Base-by-base conservation (phyloP, 2,113 vertebrate genomes). In the Vombatus ursinus region DNA sequence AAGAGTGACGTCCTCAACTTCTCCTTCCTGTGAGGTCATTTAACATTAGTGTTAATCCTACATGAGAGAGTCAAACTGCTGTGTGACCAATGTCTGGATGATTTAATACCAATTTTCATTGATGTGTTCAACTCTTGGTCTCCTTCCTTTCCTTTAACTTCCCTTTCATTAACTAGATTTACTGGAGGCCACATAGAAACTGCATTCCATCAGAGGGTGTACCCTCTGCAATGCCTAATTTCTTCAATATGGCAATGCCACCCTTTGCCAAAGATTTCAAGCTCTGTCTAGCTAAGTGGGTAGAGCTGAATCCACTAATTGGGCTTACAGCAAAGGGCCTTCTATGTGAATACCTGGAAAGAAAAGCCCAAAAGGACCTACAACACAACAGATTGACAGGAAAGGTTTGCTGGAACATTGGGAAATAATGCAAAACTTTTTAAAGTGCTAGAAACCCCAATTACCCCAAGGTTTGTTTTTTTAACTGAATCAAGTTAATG, bases 381-480 rank as follows among this genome's bases (percentile, higher is more conserved):
- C 5, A 44, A 44, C 37, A 68, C 61, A 84, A 84, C n/a, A 44
- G 16, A 84, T 22, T 77, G 37, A 77, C 61, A 77, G n/a, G 68
- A 84, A 44, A 84, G 23, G 7, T 84, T 84, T 8, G 7, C 68
- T 84, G 68, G 68, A 84, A 84, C n/a, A 44, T 8, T 44, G 68
- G 16, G 68, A 84, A 44, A 84, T 44, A 84, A 84, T 44, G 68
- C 24, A 37, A 28, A 94, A 28, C 49, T 52, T 77, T 92, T 89
- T 95, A 94, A 95, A 95, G 92, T 94, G 92, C 97, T 22, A 14
- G 93, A 91, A 49, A 90, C 2, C 7, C 53, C 37, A 50, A 14
- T 54, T 37, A 37, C 28, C 48, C 47, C 24, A 26, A 84, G 68
- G 68, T 7, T 50, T 26, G 44, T 8, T 84, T 44, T 50, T 90